Base-by-base conservation (phyloP, 2,888 invertebrate species). In the Diogma glabrata region DNA sequence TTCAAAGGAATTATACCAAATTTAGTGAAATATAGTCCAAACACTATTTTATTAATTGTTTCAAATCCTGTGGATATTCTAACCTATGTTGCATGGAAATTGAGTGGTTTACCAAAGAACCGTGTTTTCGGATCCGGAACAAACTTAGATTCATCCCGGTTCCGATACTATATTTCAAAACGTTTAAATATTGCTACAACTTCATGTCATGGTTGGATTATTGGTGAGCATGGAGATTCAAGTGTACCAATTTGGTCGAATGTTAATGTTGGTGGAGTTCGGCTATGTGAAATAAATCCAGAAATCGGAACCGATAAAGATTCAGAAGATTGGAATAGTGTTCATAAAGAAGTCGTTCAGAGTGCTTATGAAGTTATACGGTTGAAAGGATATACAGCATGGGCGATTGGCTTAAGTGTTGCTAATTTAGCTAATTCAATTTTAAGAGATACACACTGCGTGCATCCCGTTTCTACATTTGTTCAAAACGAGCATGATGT, bases 241-340 rank as follows among this genome's bases (percentile, higher is more conserved):
- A 84, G 85, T 58, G 87, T 92, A 52, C 83, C 91, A 1, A 84
- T 92, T 2, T 92, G 92, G 92, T 90, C 90, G 2, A 84, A 86
- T 6, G 89, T 90, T 20, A 89, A 87, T 65, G 78, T 92, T 4
- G 89, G 86, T 3, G 92, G 92, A 1, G 86, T 89, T 0, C 75
- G 81, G 2, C 73, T 92, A 10, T 74, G 76, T 51, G 84, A 87
- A 54, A 61, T 91, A 5, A 78, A 85, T 62, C 79, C 82, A 3
- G 65, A 74, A 19, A 75, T 87, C 30, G 90, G 89, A 10, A 73
- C 77, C 0, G 73, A 74, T 0, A 66, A 73, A 0, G 90, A 91
- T 63, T 67, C 75, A 0, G 88, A 90, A 64, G 73, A 81, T 48
- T 91, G 87, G 85, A 67, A 72, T 36, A 74, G 79, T 10, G 64